phyloP scores from a whole-genome alignment of 2,888 invertebrate species.

The Tanaodytes sp. region DNA sequence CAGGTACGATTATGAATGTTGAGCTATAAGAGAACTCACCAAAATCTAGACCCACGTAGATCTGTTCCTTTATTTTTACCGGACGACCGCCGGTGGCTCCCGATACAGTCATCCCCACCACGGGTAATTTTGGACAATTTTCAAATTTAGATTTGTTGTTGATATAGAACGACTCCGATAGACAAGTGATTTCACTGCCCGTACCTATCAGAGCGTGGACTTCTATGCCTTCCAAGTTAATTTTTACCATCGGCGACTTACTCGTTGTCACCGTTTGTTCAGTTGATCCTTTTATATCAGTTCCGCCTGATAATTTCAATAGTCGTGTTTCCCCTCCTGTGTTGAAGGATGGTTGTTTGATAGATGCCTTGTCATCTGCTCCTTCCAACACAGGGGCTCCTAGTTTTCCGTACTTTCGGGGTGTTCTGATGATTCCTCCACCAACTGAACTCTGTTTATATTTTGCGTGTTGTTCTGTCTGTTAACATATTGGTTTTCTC shows the following conservation, averaged over 20 bases:
- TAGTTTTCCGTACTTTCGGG: no score
- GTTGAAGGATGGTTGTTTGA: no score
- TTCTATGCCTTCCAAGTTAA: not conserved
- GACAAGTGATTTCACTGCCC: conserved; percentile 6
- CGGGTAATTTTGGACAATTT: not conserved
- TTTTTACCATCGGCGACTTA: not conserved
- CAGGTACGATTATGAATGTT: not conserved
- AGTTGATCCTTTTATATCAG: not conserved
- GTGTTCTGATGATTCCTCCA: no score
- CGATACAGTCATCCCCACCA: not conserved
- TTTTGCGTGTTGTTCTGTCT: no score
- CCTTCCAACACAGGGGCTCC: no score
- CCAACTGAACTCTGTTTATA: no score
- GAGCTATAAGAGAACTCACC: not conserved
- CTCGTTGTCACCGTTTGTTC: not conserved
- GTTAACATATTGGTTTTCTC: no score
- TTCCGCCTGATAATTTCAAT: not conserved
- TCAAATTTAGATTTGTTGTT: not conserved
- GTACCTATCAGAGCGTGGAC: conserved; percentile 3
- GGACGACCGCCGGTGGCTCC: conserved; percentile 10
- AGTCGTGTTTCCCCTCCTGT: not conserved
- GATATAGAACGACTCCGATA: not conserved
- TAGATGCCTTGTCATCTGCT: no score
- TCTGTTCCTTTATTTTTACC: conserved; percentile 6
- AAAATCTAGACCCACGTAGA: not conserved